A percentile compares a stretch with the other conserved stretches of the same genome.
These are phyloP conservation scores for Holacanthus passer DNA, from an alignment of 2,113 vertebrate species.

Conservation along the genomic window DNA sequence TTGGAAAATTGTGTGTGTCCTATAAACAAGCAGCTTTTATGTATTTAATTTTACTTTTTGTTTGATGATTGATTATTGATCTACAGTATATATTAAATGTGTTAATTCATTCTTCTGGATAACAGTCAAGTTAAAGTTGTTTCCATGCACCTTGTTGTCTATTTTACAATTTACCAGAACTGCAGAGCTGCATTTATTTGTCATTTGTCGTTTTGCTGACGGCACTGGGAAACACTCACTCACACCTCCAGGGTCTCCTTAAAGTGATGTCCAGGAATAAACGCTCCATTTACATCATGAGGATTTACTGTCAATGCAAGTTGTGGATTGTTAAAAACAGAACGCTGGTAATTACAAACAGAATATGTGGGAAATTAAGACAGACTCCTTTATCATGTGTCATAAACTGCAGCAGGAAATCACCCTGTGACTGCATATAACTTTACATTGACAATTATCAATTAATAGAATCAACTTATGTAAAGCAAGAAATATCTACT, in stretches of 20 bases:
- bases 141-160: not conserved
- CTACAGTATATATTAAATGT: not conserved
- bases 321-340: not conserved
- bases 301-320: slow-evolving; percentile 9
- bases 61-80: not conserved
- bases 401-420: not conserved
- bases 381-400: not conserved
- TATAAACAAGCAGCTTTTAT: not conserved
- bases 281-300: not conserved
- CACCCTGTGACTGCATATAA: not conserved
- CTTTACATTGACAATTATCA: not conserved
- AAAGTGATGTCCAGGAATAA: not conserved
- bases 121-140: not conserved
- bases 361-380: slow-evolving; percentile 16
- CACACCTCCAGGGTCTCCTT: not conserved
- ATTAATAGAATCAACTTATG: not conserved
- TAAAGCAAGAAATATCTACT: not conserved
- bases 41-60: not conserved
- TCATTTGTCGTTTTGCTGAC: not conserved
- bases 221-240: not conserved
- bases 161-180: not conserved
- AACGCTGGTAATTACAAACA: slow-evolving; percentile 7
- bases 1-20: no score
- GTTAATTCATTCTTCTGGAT: not conserved
- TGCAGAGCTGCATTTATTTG: not conserved